These are phyloP conservation scores for Podarcis siculus DNA, from an alignment of 2,797 vertebrate genomes.

Conservation along the genomic window DNA sequence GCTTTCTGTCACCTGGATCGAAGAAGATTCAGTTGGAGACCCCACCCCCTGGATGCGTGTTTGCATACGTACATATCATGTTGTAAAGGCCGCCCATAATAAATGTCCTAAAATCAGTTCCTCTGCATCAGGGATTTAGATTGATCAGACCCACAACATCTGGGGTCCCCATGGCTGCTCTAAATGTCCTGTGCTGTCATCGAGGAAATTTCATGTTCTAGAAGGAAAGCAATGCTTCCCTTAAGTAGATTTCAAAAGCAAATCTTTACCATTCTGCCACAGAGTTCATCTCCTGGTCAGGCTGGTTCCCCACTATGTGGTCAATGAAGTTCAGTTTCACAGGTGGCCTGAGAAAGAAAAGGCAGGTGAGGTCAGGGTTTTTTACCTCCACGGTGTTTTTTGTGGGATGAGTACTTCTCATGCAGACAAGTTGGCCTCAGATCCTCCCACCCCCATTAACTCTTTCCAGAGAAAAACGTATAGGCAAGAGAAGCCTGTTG, in stretches of 20 bases:
- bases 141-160: too few relatives aligned
- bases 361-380: rapidly evolving
- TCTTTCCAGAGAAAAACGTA: too few relatives aligned
- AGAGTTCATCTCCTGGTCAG: slow-evolving; percentile 90
- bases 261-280: slow-evolving; percentile 88
- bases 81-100: not conserved
- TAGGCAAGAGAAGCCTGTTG: too few relatives aligned
- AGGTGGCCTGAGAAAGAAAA: slow-evolving; percentile 77
- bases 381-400: not conserved
- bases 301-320: slow-evolving; percentile 95
- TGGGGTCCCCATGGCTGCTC: not conserved
- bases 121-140: not conserved
- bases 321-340: slow-evolving; percentile 88
- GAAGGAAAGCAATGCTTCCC: not conserved
- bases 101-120: not conserved
- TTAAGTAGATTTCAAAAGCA: not conserved
- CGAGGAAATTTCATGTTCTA: too few relatives aligned
- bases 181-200: not conserved
- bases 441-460: too few relatives aligned
- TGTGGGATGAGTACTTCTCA: too few relatives aligned
- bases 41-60: too few relatives aligned
- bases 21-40: too few relatives aligned
- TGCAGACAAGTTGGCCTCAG: too few relatives aligned
- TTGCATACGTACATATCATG: too few relatives aligned
- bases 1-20: too few relatives aligned